Base-by-base conservation (phyloP, 2,113 vertebrate species). In the Herpetotheres cachinnans region DNA sequence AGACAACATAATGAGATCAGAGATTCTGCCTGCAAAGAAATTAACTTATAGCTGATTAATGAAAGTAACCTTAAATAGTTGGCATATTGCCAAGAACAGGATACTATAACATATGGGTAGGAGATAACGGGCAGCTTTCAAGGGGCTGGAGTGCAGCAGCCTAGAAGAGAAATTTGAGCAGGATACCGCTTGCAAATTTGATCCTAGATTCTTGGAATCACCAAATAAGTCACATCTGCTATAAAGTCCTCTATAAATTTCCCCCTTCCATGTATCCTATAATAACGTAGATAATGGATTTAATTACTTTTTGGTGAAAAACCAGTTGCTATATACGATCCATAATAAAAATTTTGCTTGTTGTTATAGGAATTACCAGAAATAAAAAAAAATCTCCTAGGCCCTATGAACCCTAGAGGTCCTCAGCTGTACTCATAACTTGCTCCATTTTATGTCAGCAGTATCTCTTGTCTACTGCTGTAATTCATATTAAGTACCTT, bases 31-130 rank as follows among this genome's bases (percentile, higher is more conserved):
- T 94, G 94, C 91, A 97, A 97, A 97, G 87, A 98, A 98, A 98
- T 97, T 97, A 98, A 96, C 96, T 98, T 98, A 97, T 71, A 77
- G 97, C 94, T 98, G 97, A 98, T 98, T 97, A 98, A 97, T 93
- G 97, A 97, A 98, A 98, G 97, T 85, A 97, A 97, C 97, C 97
- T 97, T 96, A 98, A 98, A 97, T 76, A 97, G 93, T 4, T 77
- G 97, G 97, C 92, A 26, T 67, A 50, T 93, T 97, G 97, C 97
- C 97, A 98, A 59, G 91, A 97, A 82, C 71, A 91, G 95, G 93
- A 94, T 82, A 71, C 89, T 86, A 6, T 87, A 97, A 97, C 92
- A 90, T 93, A 94, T 54, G 47, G 63, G 67, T 90, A 91, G 93
- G 72, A 95, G 95, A 95, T 95, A 98, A 97, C 92, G 94, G 82